phyloP scores from a whole-genome alignment of 2,113 vertebrate species.

The Rhynchopsitta pachyrhyncha region DNA sequence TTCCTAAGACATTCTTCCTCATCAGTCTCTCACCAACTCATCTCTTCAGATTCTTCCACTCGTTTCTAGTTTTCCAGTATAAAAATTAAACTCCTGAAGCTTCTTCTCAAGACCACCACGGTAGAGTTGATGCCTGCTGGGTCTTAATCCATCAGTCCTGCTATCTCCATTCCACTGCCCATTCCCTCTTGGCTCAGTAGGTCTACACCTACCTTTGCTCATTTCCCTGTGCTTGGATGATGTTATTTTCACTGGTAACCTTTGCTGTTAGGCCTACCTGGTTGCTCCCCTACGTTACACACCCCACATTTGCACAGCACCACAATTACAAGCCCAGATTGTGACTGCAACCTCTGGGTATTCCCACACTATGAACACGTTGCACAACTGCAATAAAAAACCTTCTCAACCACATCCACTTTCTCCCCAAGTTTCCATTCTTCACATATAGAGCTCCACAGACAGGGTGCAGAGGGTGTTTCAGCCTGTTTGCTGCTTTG shows the following conservation, averaged over 20 bases:
- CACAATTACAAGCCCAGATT: rapidly evolving
- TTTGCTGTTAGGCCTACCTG: neutral
- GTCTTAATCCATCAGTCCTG: no score
- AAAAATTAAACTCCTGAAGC: neutral
- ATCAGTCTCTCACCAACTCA: neutral
- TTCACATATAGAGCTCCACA: rapidly evolving
- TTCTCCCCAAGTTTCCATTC: neutral
- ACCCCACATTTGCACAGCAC: neutral
- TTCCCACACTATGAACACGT: neutral
- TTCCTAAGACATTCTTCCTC: neutral
- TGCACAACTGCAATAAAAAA: no score
- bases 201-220: neutral
- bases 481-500: neutral
- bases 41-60: neutral
- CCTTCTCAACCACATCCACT: neutral
- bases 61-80: neutral
- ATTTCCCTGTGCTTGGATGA: neutral
- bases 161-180: neutral
- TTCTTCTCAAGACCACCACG: neutral
- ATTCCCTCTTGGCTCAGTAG: neutral
- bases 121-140: neutral
- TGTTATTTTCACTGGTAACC: neutral
- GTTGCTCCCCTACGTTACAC: neutral
- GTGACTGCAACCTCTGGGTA: neutral
- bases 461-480: rapidly evolving